Conservation (phyloP, 2,888 invertebrate genomes). For the Synergus gifuensis region DNA sequence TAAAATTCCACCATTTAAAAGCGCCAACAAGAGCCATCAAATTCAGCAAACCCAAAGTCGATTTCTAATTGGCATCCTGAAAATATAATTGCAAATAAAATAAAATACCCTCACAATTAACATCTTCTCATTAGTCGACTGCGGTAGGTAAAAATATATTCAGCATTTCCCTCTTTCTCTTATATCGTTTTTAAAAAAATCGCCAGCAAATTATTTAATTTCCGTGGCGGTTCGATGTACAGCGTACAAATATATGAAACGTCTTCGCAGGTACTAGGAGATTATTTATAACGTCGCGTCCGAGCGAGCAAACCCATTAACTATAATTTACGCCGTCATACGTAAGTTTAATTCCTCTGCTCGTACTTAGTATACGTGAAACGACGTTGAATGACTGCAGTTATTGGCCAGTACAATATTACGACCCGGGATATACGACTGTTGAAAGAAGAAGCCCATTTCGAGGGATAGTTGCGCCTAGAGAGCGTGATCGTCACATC, state of each 20-base stretch:
- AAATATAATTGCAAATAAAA: not conserved
- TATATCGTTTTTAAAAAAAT: not conserved
- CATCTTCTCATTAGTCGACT: not conserved
- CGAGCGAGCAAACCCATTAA: conserved; percentile 50
- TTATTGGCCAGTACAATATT: conserved; percentile 25
- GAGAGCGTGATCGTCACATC: conserved; percentile 65
- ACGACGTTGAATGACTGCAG: conserved; percentile 34
- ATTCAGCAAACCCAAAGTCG: not conserved
- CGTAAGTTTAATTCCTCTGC: conserved; percentile 25
- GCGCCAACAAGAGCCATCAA: not conserved
- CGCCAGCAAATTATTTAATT: conserved; percentile 25
- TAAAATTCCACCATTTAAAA: too few relatives aligned
- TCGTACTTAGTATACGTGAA: conserved; percentile 19
- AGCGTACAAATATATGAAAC: conserved; percentile 6
- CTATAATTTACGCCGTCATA: conserved; percentile 56
- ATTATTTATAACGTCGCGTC: conserved; percentile 59
- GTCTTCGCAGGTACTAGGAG: conserved; percentile 34
- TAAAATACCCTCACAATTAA: not conserved
- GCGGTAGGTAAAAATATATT: conserved; percentile 11
- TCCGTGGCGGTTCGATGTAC: conserved; percentile 14
- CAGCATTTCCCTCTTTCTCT: not conserved
- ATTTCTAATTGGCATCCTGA: not conserved
- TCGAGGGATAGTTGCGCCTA: conserved; percentile 47
- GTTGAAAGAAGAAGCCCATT: conserved; percentile 14
- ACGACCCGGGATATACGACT: conserved; percentile 2